Evolutionary conservation across 92 coral and sea anemone species (phyloP).

Genomic region (Heteractis magnifica): DNA sequence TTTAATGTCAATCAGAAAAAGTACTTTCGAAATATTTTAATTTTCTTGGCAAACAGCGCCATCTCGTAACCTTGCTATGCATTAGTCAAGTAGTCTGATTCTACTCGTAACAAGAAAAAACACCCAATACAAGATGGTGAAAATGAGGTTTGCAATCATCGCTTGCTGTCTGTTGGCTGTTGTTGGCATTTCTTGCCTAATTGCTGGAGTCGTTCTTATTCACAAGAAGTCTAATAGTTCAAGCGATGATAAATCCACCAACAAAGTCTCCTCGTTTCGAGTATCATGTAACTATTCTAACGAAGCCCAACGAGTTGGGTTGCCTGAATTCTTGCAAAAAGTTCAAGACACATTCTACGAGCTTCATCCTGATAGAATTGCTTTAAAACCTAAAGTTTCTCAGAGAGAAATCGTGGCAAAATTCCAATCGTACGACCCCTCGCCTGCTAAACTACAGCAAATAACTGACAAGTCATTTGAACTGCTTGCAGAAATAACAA

Average conservation of each 20-base stretch:
- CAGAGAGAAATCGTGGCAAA: slow-evolving; percentile 28
- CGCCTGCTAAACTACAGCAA: slow-evolving; percentile 49
- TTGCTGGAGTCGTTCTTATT: slow-evolving; percentile 55
- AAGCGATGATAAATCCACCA: neutral
- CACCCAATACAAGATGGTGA: neutral
- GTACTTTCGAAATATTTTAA: neutral
- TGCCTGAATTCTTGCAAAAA: slow-evolving; percentile 56
- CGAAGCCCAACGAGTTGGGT: slow-evolving; percentile 56
- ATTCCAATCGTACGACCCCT: slow-evolving; percentile 65
- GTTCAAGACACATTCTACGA: slow-evolving; percentile 58
- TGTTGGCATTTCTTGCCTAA: slow-evolving; percentile 52
- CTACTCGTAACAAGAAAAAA: neutral
- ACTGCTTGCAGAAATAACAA: slow-evolving; percentile 41
- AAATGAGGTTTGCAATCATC: neutral
- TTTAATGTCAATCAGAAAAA: slow-evolving; percentile 7
- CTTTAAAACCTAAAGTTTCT: slow-evolving; percentile 42
- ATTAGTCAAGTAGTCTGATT: no score
- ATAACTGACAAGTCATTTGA: slow-evolving; percentile 59
- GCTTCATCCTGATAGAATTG: slow-evolving; percentile 44
- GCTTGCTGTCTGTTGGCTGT: slow-evolving; percentile 14
- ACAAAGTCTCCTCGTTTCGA: neutral
- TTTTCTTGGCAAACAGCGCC: neutral
- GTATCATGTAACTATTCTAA: slow-evolving; percentile 44
- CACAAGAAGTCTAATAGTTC: slow-evolving; percentile 16
- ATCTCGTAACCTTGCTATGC: no score